Percentiles rank a stretch among this genome's conserved stretches.
Evolutionary conservation across 53 echinoderm and acorn worm species (phyloP).

Genomic region (Echinometra lucunter): DNA sequence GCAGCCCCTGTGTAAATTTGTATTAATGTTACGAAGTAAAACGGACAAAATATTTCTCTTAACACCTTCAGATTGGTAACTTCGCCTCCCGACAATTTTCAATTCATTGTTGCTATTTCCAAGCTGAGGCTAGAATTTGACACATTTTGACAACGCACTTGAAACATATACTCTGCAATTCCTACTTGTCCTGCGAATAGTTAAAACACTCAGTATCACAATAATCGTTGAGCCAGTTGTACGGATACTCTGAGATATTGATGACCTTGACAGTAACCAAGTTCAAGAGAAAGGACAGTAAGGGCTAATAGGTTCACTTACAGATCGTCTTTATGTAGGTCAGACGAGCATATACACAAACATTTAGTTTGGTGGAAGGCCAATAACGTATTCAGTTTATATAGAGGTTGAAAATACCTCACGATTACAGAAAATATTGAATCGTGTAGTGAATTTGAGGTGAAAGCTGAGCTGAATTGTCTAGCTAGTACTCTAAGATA

Average conservation of each 20-base stretch:
- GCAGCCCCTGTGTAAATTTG: too few species aligned
- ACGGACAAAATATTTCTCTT: not conserved
- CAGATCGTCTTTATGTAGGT: slow-evolving; percentile 2
- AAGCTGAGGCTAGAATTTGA: not conserved
- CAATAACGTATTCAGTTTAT: too few species aligned
- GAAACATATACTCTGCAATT: too few species aligned
- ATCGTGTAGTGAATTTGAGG: too few species aligned
- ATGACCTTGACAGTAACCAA: not conserved
- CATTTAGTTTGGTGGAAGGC: not conserved
- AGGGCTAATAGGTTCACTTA: slow-evolving; percentile 22
- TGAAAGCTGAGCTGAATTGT: too few species aligned
- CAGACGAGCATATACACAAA: not conserved
- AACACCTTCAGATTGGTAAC: not conserved
- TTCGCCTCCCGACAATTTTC: not conserved
- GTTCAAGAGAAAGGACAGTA: not conserved
- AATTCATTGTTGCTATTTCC: not conserved
- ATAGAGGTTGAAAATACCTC: too few species aligned
- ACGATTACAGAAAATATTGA: too few species aligned
- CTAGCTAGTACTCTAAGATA: not conserved
- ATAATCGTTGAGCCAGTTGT: not conserved
- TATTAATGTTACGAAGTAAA: not conserved
- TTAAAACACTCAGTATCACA: too few species aligned
- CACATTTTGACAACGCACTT: not conserved
- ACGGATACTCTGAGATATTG: not conserved
- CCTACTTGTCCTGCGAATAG: too few species aligned